Base-by-base conservation (phyloP, 2,888 invertebrate genomes). In the Leptinotarsa peninsularis region DNA sequence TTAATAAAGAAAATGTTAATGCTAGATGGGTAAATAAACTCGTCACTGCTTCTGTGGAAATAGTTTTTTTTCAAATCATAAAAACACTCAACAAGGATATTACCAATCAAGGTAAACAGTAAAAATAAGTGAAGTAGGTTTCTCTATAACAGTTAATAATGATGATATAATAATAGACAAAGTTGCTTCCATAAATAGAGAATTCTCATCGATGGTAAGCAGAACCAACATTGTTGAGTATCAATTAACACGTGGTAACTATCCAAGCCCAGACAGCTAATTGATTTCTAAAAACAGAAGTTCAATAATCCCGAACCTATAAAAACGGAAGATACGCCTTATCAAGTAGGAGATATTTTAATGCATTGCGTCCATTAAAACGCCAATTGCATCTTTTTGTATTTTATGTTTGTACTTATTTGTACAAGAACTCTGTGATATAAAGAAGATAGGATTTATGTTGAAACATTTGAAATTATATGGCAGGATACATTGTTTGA, bases 351-450 rank as follows among this genome's bases (percentile, higher is more conserved):
- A 70, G 33, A 43, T 58, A 70, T 70, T 71, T 78, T 78, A 75
- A 78, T 78, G 77, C 56, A 52, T 67, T 52, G 66, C 66, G 54
- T 72, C 73, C 73, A 78, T 74, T 75, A 74, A 75, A 66, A 77
- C 68, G 67, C 60, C 74, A 75, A 75, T 73, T 73, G 75, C 67
- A 72, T 74, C 50, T 75, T 72, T 76, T 72, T 71, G 67, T 66
- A 60, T 76, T 76, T 78, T 76, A 74, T 71, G 71, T 43, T 43
- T 43, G 68, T 74, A 71, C 67, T 72, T 74, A 76, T 74, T 76
- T 76, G 68, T 68, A 72, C 66, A 74, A 72, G 66, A 58, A 73
- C 73, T 76, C 60, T 69, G 63, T 74, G 72, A 66, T 66, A 74
- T 74, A 74, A 76, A 76, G 54, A 71, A 71, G 27, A 52, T 43